These are phyloP conservation scores for Capra hircus DNA, from an alignment of 2,113 vertebrate species.

Conservation along the genomic window DNA sequence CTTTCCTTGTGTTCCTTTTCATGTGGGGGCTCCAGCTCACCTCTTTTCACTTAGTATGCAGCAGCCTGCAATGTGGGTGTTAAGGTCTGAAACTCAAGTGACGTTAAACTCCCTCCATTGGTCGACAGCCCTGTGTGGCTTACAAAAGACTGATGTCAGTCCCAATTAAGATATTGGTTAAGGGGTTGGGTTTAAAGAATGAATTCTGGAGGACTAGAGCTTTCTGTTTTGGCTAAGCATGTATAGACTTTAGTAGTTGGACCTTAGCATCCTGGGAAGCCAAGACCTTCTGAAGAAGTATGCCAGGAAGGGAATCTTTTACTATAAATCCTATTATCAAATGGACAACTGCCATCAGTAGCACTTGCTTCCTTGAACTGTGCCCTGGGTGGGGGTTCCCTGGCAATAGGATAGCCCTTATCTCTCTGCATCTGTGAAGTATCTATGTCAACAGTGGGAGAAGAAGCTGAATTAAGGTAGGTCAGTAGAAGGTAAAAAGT, in stretches of 20 bases:
- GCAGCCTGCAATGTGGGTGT: background rate
- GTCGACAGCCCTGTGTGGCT: background rate
- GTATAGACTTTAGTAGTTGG: background rate
- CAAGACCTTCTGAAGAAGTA: background rate
- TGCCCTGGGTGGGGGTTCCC: background rate
- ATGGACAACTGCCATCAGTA: background rate
- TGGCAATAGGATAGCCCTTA: background rate
- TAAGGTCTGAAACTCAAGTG: background rate
- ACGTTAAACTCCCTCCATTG: background rate
- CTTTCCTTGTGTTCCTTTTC: background rate
- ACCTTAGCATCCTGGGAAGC: background rate
- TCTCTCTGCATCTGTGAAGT: background rate
- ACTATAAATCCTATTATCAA: background rate
- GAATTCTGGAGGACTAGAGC: background rate
- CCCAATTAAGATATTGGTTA: background rate
- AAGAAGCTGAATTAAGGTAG: background rate
- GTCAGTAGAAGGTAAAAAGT: background rate
- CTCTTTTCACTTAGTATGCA: background rate
- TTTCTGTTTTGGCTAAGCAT: background rate
- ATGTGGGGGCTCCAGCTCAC: background rate
- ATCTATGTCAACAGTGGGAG: background rate
- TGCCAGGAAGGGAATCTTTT: background rate
- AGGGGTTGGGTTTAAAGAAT: background rate
- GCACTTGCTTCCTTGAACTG: background rate
- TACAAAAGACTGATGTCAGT: background rate